Base-by-base conservation (phyloP, 2,113 vertebrate species). In the Melanerpes formicivorus region DNA sequence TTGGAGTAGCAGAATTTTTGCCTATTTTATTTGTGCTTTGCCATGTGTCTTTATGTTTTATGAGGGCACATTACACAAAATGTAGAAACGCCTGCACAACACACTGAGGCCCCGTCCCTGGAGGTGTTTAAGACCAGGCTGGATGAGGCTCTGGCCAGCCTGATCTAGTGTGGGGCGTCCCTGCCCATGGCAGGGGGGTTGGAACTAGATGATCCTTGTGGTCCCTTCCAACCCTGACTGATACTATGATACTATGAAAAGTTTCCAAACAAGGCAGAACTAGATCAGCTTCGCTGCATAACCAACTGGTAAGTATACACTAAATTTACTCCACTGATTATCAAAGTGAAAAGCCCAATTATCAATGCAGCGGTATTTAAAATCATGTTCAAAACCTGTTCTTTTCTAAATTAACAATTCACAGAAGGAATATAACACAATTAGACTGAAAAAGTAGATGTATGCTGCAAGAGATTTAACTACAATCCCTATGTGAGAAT, bases 11-110 rank as follows among this genome's bases (percentile, higher is more conserved):
- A 67, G 46, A 25, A 71, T 70, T 84, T 93, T 77, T 64, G 18
- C 66, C 83, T 82, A n/a, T 63, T 88, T 90, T 71, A 70, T 64
- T 81, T 83, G 67, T 74, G 81, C 72, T 93, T 82, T 74, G 65
- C 32, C 19, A 26, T 13, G 2, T 66, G 67, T 64, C 64, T 32
- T 18, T 50, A 34, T 75, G 71, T 60, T 95, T 87, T 83, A 62
- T 52, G 59, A 34, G 23, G 34, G 29, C 58, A n/a, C 34, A 54
- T 78, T 88, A 83, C 56, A 85, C 69, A 92, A 94, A 89, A 70
- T 46, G 23, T 32, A 74, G 21, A 77, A 89, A 60, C 85, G n/a
- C 42, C 89, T 93, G 72, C 77, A 88, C 88, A 91, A 90, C 66
- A 92, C 76, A 84, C 67, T 29, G 15, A 37, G 11, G 40, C 40